Base-by-base conservation (phyloP, 1,140 invertebrate species). In the Branchinecta lynchi region DNA sequence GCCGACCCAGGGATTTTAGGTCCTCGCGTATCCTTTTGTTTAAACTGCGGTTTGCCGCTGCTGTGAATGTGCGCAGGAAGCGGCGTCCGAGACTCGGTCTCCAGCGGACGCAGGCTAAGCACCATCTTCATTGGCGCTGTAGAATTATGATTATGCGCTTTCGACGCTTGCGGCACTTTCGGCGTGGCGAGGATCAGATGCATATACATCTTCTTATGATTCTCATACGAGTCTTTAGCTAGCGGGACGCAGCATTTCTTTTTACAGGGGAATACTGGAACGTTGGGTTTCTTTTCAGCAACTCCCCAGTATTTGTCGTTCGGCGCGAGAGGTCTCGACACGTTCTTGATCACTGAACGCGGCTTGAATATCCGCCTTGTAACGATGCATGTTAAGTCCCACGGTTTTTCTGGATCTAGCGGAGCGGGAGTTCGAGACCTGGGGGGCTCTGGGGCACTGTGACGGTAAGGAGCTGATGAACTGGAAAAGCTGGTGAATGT, bases 111-210 rank as follows among this genome's bases (percentile, higher is more conserved):
- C 17, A 60, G 12, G 17, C 51, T 60, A 60, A 60, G 51, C 51
- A 60, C 51, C 17, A 60, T 60, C 17, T 60, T 60, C 51, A 60
- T 60, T 60, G 51, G 51, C 12, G 17, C 51, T 60, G 51, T 60
- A 6, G 51, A 60, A 60, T 60, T 60, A 15, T 60, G 51, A 15
- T 12, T 15, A 60, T 60, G 51, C 17, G 51, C 51, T 20, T 60
- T 60, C 12, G 17, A 12, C 12, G 17, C 51, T 20, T 60, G 51
- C 12, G 12, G 51, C 32, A 32, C 32, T 20, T 60, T 60, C 51
- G 17, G 17, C 3, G 12, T 12, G 17, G 12, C 51, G 12, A 60
- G 12, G 51, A 60, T 60, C 17, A 20, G 12, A 60, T 60, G 17
- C 17, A 20, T 15, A 60, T 60, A 60, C 51, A 60, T 60, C 17